Evolutionary conservation across 2,888 invertebrate genomes (phyloP), one percentile per base, ranked within the genome.

Genomic region (Ochropacha duplaris): DNA sequence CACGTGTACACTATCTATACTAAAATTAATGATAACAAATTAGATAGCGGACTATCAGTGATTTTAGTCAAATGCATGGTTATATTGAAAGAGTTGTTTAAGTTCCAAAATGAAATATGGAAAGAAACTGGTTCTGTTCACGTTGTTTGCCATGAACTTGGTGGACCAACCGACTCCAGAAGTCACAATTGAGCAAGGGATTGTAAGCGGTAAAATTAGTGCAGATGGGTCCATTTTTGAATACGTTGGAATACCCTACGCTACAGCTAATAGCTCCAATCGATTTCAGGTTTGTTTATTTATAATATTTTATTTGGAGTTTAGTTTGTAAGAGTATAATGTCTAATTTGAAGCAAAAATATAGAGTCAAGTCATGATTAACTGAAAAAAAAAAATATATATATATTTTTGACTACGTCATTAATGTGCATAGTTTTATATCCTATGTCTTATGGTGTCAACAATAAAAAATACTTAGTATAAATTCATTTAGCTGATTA

Each of bases 171-270:
- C 84, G 49, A 75, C 86, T 0, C 87, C 83, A 0, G 78, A 83
- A 64, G 76, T 87, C 9, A 68, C 26, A 1, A 78, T 86, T 14
- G 80, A 76, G 8, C 86, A 85, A 76, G 81, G 86, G 16, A 74
- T 60, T 66, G 66, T 87, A 62, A 79, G 68, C 64, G 84, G 86
- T 64, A 83, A 81, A 72, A 69, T 83, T 2, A 87, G 77, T 51
- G 57, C 52, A 0, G 81, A 84, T 79, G 86, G 86, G 44, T 64
- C 78, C 49, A 68, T 78, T 68, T 82, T 79, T 39, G 83, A 86
- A 70, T 85, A 85, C 69, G 57, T 83, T n/a, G 85, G 86, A 3
- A 85, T 87, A 59, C 85, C 87, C 1, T 87, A 87, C 55, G 87
- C 79, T 16, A 78, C 79, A 5, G 67, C 73, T 49, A 79, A 76